Evolutionary conservation across 2,888 invertebrate genomes (phyloP).

Genomic region (Torymus texanus): DNA sequence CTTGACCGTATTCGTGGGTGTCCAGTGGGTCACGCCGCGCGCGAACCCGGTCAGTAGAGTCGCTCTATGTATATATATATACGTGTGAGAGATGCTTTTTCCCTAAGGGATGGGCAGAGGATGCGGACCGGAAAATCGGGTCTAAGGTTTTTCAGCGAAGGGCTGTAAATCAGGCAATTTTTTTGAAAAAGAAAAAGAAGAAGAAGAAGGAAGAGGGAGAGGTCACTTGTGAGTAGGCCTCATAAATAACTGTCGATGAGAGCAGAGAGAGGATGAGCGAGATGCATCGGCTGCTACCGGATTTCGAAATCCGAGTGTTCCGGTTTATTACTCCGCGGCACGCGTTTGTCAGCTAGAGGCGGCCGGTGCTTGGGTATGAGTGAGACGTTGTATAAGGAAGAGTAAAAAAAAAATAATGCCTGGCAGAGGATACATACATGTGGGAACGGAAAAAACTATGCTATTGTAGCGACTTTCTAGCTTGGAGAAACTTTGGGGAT

Average conservation of each 20-base stretch:
- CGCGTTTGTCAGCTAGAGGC: slow-evolving; percentile 8
- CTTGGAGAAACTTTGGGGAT: no score
- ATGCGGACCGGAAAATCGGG: slow-evolving; percentile 24
- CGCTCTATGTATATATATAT: neutral
- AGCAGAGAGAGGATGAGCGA: neutral
- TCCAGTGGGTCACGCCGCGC: slow-evolving; percentile 58
- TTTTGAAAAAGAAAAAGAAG: slow-evolving; percentile 20
- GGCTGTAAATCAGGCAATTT: slow-evolving; percentile 49
- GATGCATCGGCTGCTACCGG: neutral
- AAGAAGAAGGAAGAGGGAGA: slow-evolving; percentile 2
- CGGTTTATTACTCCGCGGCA: slow-evolving; percentile 48
- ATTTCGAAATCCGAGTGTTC: slow-evolving; percentile 27
- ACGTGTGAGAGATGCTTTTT: slow-evolving; percentile 15
- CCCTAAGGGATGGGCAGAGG: neutral
- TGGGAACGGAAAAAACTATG: no score
- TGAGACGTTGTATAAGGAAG: neutral
- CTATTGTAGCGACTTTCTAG: no score
- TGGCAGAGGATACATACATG: no score
- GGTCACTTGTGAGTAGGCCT: slow-evolving; percentile 5
- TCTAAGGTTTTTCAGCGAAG: slow-evolving; percentile 20
- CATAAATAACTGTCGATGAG: slow-evolving; percentile 34
- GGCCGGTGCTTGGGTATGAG: neutral
- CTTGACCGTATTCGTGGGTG: slow-evolving; percentile 58
- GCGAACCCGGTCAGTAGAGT: slow-evolving; percentile 54
- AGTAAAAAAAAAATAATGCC: neutral